phyloP scores from a whole-genome alignment of 2,888 invertebrate genomes.

The Alitta virens region DNA sequence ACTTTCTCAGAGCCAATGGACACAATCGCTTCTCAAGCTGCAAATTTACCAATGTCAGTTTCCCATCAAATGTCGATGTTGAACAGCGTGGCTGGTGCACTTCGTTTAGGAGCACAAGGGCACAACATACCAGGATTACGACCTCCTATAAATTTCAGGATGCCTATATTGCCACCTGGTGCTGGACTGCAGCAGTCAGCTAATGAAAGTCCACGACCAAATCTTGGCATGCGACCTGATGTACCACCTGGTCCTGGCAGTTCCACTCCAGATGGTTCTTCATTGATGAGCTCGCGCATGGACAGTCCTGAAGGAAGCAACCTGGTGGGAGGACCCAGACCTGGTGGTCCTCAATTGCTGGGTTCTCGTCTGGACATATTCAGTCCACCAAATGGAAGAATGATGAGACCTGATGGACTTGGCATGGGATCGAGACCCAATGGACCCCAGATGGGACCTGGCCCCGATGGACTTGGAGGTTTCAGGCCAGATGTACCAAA shows the following conservation, averaged over 20 bases:
- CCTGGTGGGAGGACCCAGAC: background rate
- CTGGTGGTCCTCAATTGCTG: background rate
- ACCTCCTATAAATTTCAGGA: too few relatives aligned
- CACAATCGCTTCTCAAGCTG: background rate
- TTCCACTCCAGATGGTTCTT: too few relatives aligned
- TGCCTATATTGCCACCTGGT: background rate
- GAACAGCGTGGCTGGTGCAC: too few relatives aligned
- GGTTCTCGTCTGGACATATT: background rate
- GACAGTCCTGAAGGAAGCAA: background rate
- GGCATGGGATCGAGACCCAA: background rate
- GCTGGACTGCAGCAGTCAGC: background rate
- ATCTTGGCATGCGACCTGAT: background rate
- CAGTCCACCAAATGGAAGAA: background rate
- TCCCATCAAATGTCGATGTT: too few relatives aligned
- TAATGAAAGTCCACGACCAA: background rate
- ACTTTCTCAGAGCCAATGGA: constrained; percentile 12
- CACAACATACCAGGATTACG: too few relatives aligned
- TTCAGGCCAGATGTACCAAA: background rate
- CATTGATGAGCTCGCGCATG: background rate
- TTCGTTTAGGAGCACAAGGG: too few relatives aligned
- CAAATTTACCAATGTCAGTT: background rate
- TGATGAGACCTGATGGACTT: background rate
- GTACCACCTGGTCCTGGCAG: background rate
- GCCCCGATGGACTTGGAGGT: background rate
- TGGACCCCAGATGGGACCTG: background rate